Conservation (phyloP, 2,888 invertebrate genomes). For the Platycnemis pennipes region DNA sequence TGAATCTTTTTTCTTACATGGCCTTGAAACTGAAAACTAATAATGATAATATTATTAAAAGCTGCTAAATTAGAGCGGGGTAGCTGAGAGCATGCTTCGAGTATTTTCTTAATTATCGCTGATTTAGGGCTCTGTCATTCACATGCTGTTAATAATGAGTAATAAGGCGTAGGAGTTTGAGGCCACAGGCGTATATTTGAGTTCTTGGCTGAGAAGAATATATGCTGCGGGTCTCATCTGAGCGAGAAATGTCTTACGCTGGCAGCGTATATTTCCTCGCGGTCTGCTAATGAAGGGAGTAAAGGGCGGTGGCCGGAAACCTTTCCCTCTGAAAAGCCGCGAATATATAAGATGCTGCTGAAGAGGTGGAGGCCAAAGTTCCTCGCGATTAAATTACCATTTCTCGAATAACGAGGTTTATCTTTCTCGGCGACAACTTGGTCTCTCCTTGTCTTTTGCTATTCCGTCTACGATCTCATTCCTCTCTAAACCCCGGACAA, state of each 20-base stretch:
- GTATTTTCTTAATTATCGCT: no score
- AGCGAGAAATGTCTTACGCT: not conserved
- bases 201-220: not conserved
- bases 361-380: constrained; percentile 13
- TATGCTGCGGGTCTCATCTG: not conserved
- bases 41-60: no score
- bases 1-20: no score
- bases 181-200: not conserved
- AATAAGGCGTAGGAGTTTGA: not conserved
- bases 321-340: not conserved
- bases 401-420: constrained; percentile 4
- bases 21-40: no score
- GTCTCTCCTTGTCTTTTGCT: not conserved
- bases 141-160: not conserved
- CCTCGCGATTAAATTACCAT: not conserved
- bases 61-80: no score
- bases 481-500: no score
- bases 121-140: not conserved
- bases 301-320: constrained; percentile 33
- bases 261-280: not conserved
- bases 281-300: not conserved
- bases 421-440: not conserved
- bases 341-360: not conserved
- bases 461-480: not conserved
- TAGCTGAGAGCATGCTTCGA: no score